These are phyloP conservation scores for Diploptera punctata DNA, from an alignment of 2,888 invertebrate genomes.

Conservation along the genomic window DNA sequence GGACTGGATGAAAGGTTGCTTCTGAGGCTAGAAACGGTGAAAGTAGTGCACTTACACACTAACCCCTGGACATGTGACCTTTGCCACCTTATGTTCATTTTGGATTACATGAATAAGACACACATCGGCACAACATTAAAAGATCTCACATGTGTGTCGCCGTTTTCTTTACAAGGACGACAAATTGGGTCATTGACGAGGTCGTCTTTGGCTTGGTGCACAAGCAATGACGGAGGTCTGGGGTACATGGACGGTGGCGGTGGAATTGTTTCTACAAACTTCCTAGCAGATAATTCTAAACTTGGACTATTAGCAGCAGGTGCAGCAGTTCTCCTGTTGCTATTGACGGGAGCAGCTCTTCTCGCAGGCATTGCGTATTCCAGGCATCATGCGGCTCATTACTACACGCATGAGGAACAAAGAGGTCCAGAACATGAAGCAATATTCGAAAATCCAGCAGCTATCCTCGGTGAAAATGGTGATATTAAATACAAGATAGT, in stretches of 20 bases:
- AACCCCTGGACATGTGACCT: conserved; percentile 75
- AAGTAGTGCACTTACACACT: conserved; percentile 61
- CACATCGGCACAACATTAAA: conserved; percentile 58
- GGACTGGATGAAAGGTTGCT: conserved; percentile 66
- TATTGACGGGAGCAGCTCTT: conserved; percentile 53
- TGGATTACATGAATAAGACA: conserved; percentile 63
- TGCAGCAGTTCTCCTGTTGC: conserved; percentile 62
- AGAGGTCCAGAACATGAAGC: conserved; percentile 52
- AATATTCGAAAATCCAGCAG: conserved; percentile 55
- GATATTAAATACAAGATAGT: conserved; percentile 55
- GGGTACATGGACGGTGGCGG: conserved; percentile 50
- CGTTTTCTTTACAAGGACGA: conserved; percentile 61
- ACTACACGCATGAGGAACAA: conserved; percentile 82
- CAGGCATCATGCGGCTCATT: conserved; percentile 72
- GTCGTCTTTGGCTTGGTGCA: conserved; percentile 56
- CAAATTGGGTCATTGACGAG: conserved; percentile 53
- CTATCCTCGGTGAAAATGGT: conserved; percentile 55
- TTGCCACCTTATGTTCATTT: conserved; percentile 66
- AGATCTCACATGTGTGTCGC: conserved; percentile 65
- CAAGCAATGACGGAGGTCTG: conserved; percentile 61
- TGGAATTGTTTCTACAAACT: conserved; percentile 39
- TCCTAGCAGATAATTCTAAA: conserved; percentile 62
- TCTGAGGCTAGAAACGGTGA: conserved; percentile 63
- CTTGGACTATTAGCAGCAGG: conserved; percentile 61
- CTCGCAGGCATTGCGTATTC: conserved; percentile 67